These are phyloP conservation scores for Lerista edwardsae DNA, from an alignment of 2,797 vertebrate genomes.

Conservation along the genomic window DNA sequence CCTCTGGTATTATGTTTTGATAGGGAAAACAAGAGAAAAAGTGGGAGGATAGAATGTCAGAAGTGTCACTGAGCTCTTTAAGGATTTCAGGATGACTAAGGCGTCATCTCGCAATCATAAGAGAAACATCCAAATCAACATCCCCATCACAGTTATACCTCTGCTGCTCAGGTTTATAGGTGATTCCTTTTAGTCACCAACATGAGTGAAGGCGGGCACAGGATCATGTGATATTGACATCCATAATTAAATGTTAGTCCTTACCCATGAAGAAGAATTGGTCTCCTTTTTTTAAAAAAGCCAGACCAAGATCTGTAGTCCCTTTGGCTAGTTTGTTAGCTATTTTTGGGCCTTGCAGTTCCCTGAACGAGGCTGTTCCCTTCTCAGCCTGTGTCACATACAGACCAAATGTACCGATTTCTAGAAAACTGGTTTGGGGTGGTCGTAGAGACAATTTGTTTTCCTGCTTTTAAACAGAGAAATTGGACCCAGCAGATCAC, in stretches of 20 bases:
- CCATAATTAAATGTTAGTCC: neutral
- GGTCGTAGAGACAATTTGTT: neutral
- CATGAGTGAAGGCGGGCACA: neutral
- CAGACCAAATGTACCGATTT: neutral
- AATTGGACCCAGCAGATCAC: conserved; percentile 13
- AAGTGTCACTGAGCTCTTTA: neutral
- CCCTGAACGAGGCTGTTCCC: neutral
- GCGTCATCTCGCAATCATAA: neutral
- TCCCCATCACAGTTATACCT: neutral
- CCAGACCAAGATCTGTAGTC: neutral
- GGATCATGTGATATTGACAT: too few species aligned
- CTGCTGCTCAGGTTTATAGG: neutral
- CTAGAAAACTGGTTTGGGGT: conserved; percentile 6
- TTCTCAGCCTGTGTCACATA: neutral
- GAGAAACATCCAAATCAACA: neutral
- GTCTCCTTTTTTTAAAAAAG: neutral
- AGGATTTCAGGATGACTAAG: neutral
- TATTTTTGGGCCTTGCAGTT: conserved; percentile 29
- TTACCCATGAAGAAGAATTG: neutral
- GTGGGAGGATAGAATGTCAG: neutral
- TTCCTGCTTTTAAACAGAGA: conserved; percentile 20
- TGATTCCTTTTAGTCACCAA: neutral
- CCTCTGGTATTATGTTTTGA: neutral
- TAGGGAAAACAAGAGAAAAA: neutral
- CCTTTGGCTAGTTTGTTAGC: conserved; percentile 22